Conservation (phyloP, 2,797 vertebrate species). For the Diglossa cyanea region DNA sequence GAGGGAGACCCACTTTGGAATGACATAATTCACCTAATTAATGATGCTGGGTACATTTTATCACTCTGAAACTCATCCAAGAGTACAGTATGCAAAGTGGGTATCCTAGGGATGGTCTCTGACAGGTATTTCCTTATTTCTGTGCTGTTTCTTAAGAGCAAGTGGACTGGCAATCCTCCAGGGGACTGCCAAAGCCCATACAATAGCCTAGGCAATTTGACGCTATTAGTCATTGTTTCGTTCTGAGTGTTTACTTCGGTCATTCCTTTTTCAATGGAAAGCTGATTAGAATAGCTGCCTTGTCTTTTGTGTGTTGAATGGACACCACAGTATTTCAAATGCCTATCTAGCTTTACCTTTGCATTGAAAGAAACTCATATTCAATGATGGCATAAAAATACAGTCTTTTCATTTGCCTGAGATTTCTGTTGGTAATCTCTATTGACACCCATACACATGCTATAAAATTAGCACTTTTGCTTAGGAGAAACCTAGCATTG, state of each 20-base stretch:
- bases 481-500: neutral
- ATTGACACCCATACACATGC: neutral
- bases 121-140: neutral
- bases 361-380: neutral
- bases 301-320: slow-evolving; percentile 1
- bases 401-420: neutral
- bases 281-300: neutral
- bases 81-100: neutral
- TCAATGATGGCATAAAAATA: neutral
- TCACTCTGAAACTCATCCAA: neutral
- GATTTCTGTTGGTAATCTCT: neutral
- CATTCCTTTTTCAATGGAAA: neutral
- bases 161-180: neutral
- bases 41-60: neutral
- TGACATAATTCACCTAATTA: neutral
- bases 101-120: neutral
- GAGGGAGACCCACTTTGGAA: neutral
- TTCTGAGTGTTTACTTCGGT: neutral
- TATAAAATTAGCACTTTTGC: neutral
- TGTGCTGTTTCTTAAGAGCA: neutral
- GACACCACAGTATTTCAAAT: neutral
- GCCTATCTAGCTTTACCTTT: neutral
- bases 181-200: neutral
- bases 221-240: neutral
- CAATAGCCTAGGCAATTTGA: neutral